These are phyloP conservation scores for Nannoperca australis DNA, from an alignment of 2,797 vertebrate species.

Conservation along the genomic window DNA sequence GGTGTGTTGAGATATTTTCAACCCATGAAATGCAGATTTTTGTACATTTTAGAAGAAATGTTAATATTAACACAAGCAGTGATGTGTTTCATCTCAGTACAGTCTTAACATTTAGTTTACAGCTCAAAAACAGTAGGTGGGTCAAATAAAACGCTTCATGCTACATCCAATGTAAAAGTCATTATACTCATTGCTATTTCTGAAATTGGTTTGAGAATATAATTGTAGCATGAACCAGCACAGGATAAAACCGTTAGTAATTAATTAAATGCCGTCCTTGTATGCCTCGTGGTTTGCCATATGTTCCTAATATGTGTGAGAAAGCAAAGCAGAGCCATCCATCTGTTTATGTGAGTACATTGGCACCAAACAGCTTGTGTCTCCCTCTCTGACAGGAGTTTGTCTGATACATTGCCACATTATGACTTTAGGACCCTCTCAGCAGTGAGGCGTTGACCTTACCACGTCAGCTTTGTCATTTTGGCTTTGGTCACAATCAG, in stretches of 20 bases:
- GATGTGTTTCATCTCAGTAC: no score
- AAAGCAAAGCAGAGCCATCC: constrained; percentile 40
- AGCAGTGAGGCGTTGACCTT: constrained; percentile 59
- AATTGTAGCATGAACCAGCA: constrained; percentile 32
- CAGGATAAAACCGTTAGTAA: constrained; percentile 35
- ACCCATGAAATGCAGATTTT: no score
- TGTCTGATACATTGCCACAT: constrained; percentile 13
- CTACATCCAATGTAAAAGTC: neutral
- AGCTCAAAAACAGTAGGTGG: no score
- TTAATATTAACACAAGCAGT: no score
- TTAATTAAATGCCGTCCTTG: constrained; percentile 52
- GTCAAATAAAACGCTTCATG: neutral
- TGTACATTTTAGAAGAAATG: no score
- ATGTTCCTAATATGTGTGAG: constrained; percentile 55
- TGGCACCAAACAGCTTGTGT: constrained; percentile 21
- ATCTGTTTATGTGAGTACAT: constrained; percentile 37
- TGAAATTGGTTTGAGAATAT: constrained; percentile 14
- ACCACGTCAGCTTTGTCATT: constrained; percentile 94
- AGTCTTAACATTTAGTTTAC: no score
- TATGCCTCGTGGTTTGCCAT: constrained; percentile 45
- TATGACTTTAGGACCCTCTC: constrained; percentile 8
- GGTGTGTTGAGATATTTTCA: no score
- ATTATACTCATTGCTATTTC: neutral
- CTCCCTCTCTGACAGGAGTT: constrained; percentile 23
- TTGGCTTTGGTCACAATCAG: constrained; percentile 96